Base-by-base conservation (phyloP, 1,140 invertebrate genomes). In the Idris sp. region DNA sequence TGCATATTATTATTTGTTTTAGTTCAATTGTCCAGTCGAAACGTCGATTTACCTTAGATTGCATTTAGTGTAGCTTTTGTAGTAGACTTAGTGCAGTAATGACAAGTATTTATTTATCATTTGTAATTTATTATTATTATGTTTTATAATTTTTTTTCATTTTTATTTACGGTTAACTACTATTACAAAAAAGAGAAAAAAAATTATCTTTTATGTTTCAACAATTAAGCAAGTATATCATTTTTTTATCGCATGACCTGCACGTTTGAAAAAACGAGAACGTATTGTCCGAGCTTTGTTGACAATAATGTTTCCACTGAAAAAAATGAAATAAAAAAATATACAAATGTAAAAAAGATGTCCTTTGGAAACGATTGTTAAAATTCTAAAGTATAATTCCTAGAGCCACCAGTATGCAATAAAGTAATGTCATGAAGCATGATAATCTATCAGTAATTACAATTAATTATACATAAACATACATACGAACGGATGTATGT, bases 401-500 rank as follows among this genome's bases (percentile, higher is more conserved):
- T 78, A 86, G 83, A 85, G 68, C 83, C 84, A 85, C 79, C 85
- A 86, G 80, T 83, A 84, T 85, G 81, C 84, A 78, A n/a, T 81
- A 81, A 82, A 54, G 78, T 85, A 84, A 84, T 86, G 81, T 77
- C 81, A 84, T 85, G 83, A 84, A 87, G 85, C 85, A 87, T 87
- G 85, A 81, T 72, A 77, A 83, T 76, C 53, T 81, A 72, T 77
- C 69, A 59, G 65, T 74, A 65, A 79, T 79, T 69, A 53, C 67
- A 49, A 61, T 68, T 43, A 62, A 76, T 71, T n/a, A n/a, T n/a
- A 58, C 31, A 36, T 19, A 53, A 43, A 18, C 28, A 22, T 33
- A 41, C 31, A 26, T n/a, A n/a, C n/a, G n/a, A n/a, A n/a, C n/a
- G n/a, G n/a, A n/a, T n/a, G n/a, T n/a, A 31, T 40, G 43, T 56